Conservation (phyloP, 1,140 invertebrate genomes). For the Mactra quadrangularis region DNA sequence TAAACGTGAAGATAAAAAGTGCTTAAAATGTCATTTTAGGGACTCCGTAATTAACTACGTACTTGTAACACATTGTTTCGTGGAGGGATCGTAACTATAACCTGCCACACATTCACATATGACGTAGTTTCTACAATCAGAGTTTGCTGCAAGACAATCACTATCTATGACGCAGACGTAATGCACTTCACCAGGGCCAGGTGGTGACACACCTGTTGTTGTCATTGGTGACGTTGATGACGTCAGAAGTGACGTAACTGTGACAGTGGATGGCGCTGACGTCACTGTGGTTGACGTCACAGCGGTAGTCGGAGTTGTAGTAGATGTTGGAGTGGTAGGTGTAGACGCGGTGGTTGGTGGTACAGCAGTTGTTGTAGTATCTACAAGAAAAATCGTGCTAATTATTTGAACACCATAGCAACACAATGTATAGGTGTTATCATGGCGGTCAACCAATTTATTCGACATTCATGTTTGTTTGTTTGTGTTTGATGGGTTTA, state of each 20-base stretch:
- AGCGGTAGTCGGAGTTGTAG: not conserved
- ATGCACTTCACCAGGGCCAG: slow-evolving; percentile 10
- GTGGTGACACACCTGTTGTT: not conserved
- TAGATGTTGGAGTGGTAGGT: not conserved
- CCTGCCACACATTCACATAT: slow-evolving; percentile 54
- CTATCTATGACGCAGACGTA: not conserved
- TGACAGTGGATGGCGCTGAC: not conserved
- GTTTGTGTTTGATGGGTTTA: too few species aligned
- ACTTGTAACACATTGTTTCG: slow-evolving; percentile 38
- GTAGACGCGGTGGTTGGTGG: slow-evolving; percentile 4
- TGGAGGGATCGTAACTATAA: slow-evolving; percentile 23
- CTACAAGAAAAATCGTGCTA: too few species aligned
- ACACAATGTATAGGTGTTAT: not conserved
- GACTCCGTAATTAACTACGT: not conserved
- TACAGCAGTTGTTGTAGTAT: not conserved
- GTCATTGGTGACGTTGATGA: not conserved
- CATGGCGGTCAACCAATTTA: too few species aligned
- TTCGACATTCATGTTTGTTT: too few species aligned
- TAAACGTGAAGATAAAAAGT: not conserved
- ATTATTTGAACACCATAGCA: not conserved
- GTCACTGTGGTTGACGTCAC: not conserved
- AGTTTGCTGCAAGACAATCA: not conserved
- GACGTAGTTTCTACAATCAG: slow-evolving; percentile 32
- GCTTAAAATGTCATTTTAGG: not conserved
- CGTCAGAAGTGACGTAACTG: not conserved